Base-by-base conservation (phyloP, 2,888 invertebrate genomes). In the Pantelozetes paolii region DNA sequence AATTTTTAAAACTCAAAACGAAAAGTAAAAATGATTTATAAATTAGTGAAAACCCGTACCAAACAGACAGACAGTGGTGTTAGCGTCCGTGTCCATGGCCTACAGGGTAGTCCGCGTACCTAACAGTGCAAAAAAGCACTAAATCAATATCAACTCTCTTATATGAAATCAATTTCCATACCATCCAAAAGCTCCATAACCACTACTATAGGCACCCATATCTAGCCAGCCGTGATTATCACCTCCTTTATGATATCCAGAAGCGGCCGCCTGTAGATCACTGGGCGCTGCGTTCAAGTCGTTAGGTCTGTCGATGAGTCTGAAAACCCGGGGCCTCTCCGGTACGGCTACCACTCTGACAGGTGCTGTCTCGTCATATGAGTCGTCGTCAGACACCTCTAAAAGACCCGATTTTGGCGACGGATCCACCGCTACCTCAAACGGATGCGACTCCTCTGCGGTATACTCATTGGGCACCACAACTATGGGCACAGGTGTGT, bases 111-210 rank as follows among this genome's bases (percentile, higher is more conserved):
- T 59, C 59, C 3, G 59, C 59, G 15, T 45, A 45, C 45, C 45
- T 45, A 18, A 13, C 11, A 15, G 45, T 45, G 45, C 45, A 18
- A 45, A 45, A 13, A 45, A 45, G 18, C 45, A 45, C 15, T 15
- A 15, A 45, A 45, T 45, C 2, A 15, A 45, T 15, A 45, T 6
- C 15, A 13, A 15, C 6, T 2, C 15, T 11, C 18, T 18, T 11
- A 36, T 8, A 36, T 11, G 36, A 36, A 36, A 8, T 11, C 36
- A 45, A 2, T 13, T 50, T 28, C 13, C 28, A n/a, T 78, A 78
- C 78, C 78, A 78, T 45, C 78, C 78, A 70, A 78, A 78, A 23
- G 78, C 77, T 2, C 78, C 78, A 18, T 76, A 42, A 36, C 74
- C 75, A 20, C 77, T 76, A 3, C 76, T 75, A n/a, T 78, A 78